These are phyloP conservation scores for Pionites leucogaster DNA, from an alignment of 2,113 vertebrate species.

Conservation along the genomic window DNA sequence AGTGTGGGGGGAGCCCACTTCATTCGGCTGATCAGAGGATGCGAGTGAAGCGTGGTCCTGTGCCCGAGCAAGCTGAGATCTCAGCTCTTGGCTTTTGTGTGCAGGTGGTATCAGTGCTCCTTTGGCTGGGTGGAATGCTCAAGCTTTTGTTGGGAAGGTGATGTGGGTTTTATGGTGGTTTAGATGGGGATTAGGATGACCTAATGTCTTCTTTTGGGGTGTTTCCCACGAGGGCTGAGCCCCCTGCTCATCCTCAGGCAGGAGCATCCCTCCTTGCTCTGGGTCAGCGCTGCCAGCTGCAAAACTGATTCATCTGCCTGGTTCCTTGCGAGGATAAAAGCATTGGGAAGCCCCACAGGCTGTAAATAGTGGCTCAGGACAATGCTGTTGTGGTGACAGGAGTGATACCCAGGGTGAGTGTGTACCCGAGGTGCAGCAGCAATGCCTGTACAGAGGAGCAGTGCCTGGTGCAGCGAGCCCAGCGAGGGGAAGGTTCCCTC, in stretches of 20 bases:
- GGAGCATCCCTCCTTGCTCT: neutral
- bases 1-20: fast-evolving
- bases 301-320: fast-evolving
- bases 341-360: fast-evolving
- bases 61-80: neutral
- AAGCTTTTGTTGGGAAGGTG: neutral
- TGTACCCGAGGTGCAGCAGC: neutral
- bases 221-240: neutral
- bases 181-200: neutral
- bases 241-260: fast-evolving
- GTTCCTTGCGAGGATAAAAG: neutral
- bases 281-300: neutral
- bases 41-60: fast-evolving
- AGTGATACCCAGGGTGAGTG: fast-evolving
- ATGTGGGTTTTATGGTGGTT: neutral
- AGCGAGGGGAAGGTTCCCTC: slow-evolving; percentile 58
- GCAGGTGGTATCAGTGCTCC: neutral
- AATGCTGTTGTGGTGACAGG: neutral
- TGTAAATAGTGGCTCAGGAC: neutral
- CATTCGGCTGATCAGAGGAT: neutral
- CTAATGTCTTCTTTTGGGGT: neutral
- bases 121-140: fast-evolving
- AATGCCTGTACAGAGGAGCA: neutral
- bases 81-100: neutral
- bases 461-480: neutral